Percentiles rank a stretch among this genome's conserved stretches.
Evolutionary conservation across 2,797 vertebrate species (phyloP).

Genomic region (Lacerta viridis): DNA sequence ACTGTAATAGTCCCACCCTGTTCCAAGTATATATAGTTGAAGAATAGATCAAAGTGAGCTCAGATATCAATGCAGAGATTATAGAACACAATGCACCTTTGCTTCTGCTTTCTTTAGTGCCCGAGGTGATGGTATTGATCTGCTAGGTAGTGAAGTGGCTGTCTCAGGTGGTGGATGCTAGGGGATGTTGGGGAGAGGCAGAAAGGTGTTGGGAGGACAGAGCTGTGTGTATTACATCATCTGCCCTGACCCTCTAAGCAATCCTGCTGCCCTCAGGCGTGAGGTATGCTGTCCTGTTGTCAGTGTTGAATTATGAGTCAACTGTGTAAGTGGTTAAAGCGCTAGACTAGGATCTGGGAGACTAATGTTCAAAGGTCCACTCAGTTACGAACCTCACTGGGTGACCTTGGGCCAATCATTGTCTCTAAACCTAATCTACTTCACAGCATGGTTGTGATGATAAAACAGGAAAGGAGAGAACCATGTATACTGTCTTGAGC

Average conservation of each 20-base stretch:
- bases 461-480: too few species aligned
- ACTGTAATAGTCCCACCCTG: constrained; percentile 62
- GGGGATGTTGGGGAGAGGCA: not conserved
- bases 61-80: constrained; percentile 68
- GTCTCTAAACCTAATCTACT: too few species aligned
- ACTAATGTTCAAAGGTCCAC: too few species aligned
- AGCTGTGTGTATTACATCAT: not conserved
- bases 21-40: constrained; percentile 51
- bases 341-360: too few species aligned
- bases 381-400: too few species aligned
- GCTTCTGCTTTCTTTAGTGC: constrained; percentile 58
- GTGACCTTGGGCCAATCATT: too few species aligned
- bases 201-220: not conserved
- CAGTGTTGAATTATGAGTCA: too few species aligned
- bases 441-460: too few species aligned
- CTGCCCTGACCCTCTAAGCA: not conserved
- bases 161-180: not conserved
- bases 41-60: constrained; percentile 77
- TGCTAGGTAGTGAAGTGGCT: constrained; percentile 47
- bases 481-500: too few species aligned
- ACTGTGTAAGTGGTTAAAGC: too few species aligned
- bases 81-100: constrained; percentile 72
- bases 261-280: too few species aligned
- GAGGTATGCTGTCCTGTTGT: not conserved
- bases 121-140: constrained; percentile 72